Conservation (phyloP, 2,113 vertebrate species). For the Neolamprologus falcicula region DNA sequence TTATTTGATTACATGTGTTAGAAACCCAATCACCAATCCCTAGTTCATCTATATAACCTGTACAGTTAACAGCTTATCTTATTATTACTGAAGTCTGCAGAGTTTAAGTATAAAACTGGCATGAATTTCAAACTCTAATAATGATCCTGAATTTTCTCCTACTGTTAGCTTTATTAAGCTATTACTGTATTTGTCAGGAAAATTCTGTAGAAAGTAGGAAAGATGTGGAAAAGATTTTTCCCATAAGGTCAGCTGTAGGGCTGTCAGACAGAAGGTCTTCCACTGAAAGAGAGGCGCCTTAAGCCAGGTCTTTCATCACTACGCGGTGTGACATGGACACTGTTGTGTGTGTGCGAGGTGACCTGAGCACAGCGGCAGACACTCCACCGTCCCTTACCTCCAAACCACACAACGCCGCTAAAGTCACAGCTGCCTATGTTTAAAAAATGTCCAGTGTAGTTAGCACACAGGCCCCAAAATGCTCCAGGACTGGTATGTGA, state of each 20-base stretch:
- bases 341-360: slow-evolving; percentile 49
- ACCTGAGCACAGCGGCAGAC: slow-evolving; percentile 14
- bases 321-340: slow-evolving; percentile 6
- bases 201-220: background rate
- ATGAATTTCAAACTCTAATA: background rate
- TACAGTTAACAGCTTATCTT: background rate
- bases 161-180: background rate
- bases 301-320: slow-evolving; percentile 40
- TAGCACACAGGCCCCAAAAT: slow-evolving; percentile 43
- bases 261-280: slow-evolving; percentile 18
- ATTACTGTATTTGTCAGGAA: background rate
- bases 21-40: background rate
- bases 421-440: slow-evolving; percentile 44
- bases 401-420: slow-evolving; percentile 25
- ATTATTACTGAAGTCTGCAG: background rate
- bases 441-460: slow-evolving; percentile 55
- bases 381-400: background rate
- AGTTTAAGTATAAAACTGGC: background rate
- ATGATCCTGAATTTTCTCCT: accelerated
- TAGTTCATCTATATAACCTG: background rate
- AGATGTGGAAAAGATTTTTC: background rate
- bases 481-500: slow-evolving; percentile 33
- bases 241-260: background rate
- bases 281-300: slow-evolving; percentile 39
- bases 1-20: background rate